Evolutionary conservation across 2,888 invertebrate species (phyloP).

Genomic region (Scaptomyza tumidula): DNA sequence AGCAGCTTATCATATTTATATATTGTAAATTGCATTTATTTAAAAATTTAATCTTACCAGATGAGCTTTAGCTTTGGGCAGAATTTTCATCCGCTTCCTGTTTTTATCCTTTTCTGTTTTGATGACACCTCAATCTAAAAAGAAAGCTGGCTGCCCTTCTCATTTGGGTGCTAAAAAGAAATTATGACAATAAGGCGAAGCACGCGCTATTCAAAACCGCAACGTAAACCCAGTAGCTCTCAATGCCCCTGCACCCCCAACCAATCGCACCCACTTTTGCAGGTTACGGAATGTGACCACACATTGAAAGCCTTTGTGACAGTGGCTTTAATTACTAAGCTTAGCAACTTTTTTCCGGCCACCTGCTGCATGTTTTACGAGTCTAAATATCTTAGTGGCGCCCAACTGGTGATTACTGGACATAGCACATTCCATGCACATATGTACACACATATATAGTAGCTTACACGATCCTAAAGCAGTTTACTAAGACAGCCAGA

Average conservation of each 20-base stretch:
- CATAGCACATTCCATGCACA: neutral
- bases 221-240: conserved; percentile 32
- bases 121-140: neutral
- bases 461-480: conserved; percentile 15
- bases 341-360: conserved; percentile 51
- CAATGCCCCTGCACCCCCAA: neutral
- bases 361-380: conserved; percentile 72
- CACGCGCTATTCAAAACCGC: conserved; percentile 53
- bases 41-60: no score
- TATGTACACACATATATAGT: neutral
- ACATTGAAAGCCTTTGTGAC: conserved; percentile 67
- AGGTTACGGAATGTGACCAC: conserved; percentile 45
- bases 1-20: no score
- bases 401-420: conserved; percentile 24
- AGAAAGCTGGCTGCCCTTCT: neutral
- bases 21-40: no score
- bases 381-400: conserved; percentile 18
- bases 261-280: no score
- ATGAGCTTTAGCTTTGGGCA: no score
- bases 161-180: conserved; percentile 50
- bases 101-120: neutral
- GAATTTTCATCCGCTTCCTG: no score
- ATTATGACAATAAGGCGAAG: conserved; percentile 70
- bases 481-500: conserved; percentile 24
- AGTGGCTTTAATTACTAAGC: conserved; percentile 67